phyloP scores from a whole-genome alignment of 2,888 invertebrate species.

The Lucinisca nassula region DNA sequence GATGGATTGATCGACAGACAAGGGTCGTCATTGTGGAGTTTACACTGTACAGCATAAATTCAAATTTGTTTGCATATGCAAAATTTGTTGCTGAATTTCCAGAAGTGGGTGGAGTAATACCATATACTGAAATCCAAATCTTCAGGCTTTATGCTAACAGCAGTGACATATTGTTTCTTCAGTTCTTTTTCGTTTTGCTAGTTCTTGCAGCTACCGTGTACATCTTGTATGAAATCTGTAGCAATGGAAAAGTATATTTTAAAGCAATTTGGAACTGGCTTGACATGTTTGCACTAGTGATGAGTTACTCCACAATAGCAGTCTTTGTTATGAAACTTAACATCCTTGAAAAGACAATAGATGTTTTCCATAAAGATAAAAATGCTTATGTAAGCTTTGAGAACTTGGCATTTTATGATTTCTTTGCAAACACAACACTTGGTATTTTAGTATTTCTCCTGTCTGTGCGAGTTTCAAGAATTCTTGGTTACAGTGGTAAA shows the following conservation, averaged over 20 bases:
- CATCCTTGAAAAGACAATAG: slow-evolving; percentile 63
- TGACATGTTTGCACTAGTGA: slow-evolving; percentile 85
- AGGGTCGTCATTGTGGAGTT: slow-evolving; percentile 84
- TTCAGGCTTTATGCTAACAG: slow-evolving; percentile 70
- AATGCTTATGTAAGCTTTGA: slow-evolving; percentile 85
- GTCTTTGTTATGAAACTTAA: slow-evolving; percentile 80
- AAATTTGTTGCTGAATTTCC: slow-evolving; percentile 80
- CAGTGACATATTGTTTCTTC: slow-evolving; percentile 66
- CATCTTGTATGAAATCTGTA: slow-evolving; percentile 61
- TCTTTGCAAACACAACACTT: slow-evolving; percentile 77
- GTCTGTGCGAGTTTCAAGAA: slow-evolving; percentile 76
- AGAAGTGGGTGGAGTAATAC: slow-evolving; percentile 74
- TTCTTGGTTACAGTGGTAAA: slow-evolving; percentile 89
- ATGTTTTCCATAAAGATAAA: slow-evolving; percentile 68
- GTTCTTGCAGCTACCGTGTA: slow-evolving; percentile 64
- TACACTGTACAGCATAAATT: slow-evolving; percentile 82
- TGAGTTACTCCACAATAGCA: slow-evolving; percentile 83
- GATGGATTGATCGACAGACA: slow-evolving; percentile 83
- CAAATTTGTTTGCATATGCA: slow-evolving; percentile 78
- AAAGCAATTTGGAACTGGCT: slow-evolving; percentile 87
- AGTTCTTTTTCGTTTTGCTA: slow-evolving; percentile 67
- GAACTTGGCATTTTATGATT: slow-evolving; percentile 87
- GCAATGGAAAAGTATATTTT: slow-evolving; percentile 81
- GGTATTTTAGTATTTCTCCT: slow-evolving; percentile 74
- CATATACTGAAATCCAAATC: slow-evolving; percentile 71